Base-by-base conservation (phyloP, 2,888 invertebrate species). In the Lepidocyrtinus sp. region DNA sequence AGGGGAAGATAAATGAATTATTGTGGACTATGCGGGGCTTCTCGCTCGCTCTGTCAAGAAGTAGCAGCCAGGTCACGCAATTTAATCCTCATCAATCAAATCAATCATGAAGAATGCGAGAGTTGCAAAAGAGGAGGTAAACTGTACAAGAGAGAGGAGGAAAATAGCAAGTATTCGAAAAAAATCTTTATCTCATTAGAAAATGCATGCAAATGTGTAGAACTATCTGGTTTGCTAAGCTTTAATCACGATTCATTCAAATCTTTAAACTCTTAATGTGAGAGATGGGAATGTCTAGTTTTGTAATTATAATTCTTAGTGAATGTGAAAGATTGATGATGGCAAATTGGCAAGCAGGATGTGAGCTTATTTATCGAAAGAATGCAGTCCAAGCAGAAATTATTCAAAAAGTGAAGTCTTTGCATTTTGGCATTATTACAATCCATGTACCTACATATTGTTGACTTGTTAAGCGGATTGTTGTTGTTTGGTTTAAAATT, bases 61-160 rank as follows among this genome's bases (percentile, higher is more conserved):
- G 79, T 79, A 79, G 73, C 79, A 79, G 79, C 64, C 70, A 74
- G 79, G 74, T 79, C 79, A 79, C 74, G 79, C 79, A 79, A 79
- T 79, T 73, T 79, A 74, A 79, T 79, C 79, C 79, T 74, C 79
- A 74, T 79, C 79, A 67, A 74, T 79, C 79, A 79, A 68, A 65
- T 19, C 21, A 36, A 63, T 24, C 36, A 55, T 74, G 63, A 79
- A 68, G 69, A 69, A 75, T 75, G 61, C 68, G 59, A 64, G n/a
- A 67, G 62, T 21, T 62, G 62, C 62, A 61, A 63, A 21, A 21
- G 2, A 22, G 5, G 27, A 21, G 36, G 17, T 61, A n/a, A 64
- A 73, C 0, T 26, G 25, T 15, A 2, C 62, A 15, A 21, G n/a
- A 22, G n/a, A 27, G 61, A 55, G 26, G 17, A 24, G 17, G 21